A percentile compares a stretch with the other conserved stretches of the same genome.
These are phyloP conservation scores for Trichoplusia ni DNA, from an alignment of 1,140 invertebrate species.

Conservation along the genomic window DNA sequence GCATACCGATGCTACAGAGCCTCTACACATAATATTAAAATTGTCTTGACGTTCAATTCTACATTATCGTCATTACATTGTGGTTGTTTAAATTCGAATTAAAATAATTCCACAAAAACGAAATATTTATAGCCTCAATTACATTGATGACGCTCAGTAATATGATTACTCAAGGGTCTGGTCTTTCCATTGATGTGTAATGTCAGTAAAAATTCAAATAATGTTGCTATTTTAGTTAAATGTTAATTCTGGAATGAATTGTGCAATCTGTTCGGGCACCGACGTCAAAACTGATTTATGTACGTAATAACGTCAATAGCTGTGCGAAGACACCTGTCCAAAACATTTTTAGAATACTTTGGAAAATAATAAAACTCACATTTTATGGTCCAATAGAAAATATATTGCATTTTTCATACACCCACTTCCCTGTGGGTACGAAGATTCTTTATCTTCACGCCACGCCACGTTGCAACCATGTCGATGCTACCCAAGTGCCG, in stretches of 20 bases:
- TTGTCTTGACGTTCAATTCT: not conserved
- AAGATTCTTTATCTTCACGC: constrained; percentile 11
- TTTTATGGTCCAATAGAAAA: constrained; percentile 17
- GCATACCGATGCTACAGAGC: constrained; percentile 15
- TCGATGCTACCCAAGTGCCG: constrained; percentile 30
- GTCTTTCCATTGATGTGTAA: not conserved
- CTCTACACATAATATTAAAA: not conserved
- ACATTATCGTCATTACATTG: not conserved
- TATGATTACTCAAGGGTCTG: not conserved
- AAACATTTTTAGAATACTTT: constrained; percentile 4
- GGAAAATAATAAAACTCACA: not conserved
- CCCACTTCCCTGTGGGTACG: constrained; percentile 13
- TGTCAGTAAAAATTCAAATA: no score
- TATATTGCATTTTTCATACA: constrained; percentile 26
- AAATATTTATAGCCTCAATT: constrained; percentile 7
- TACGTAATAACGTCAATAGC: not conserved
- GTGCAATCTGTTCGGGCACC: no score
- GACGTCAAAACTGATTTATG: no score
- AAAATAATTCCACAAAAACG: not conserved
- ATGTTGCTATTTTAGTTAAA: no score
- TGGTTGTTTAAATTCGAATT: not conserved
- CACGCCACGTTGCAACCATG: not conserved
- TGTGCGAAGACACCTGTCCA: not conserved
- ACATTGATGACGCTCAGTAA: constrained; percentile 1
- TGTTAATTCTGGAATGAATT: no score